These are phyloP conservation scores for Corythaeola cristata DNA, from an alignment of 2,113 vertebrate genomes.

Conservation along the genomic window DNA sequence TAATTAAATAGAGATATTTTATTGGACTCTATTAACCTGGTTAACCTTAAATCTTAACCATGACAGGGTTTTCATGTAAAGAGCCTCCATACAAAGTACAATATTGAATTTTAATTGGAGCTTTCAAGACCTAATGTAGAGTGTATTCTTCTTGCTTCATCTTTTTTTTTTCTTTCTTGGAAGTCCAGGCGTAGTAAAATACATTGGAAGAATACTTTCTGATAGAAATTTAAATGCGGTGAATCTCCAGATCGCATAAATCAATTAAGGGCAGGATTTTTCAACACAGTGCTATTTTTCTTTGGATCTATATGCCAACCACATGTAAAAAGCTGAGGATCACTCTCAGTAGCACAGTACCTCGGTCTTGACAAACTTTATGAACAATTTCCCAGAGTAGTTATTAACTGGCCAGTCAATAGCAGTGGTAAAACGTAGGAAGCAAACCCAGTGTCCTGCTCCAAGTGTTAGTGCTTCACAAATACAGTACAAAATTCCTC, in stretches of 20 bases:
- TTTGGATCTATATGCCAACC: rapidly evolving
- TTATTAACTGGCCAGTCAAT: background rate
- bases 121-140: conserved; percentile 17
- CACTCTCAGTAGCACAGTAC: background rate
- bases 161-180: background rate
- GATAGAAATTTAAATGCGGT: background rate
- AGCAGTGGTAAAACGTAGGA: rapidly evolving
- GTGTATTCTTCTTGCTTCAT: background rate
- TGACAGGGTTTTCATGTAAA: conserved; percentile 60
- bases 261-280: background rate
- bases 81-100: conserved; percentile 31
- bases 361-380: background rate
- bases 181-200: background rate
- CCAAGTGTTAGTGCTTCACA: background rate
- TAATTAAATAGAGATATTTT: conserved; percentile 63
- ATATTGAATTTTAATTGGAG: conserved; percentile 71
- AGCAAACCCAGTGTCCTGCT: background rate
- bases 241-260: background rate
- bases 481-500: background rate
- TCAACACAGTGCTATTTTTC: background rate
- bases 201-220: background rate
- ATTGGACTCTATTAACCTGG: conserved; percentile 69
- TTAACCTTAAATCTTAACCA: conserved; percentile 67
- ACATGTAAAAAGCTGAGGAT: background rate
- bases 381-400: background rate